These are phyloP conservation scores for Arvicanthis niloticus DNA, from an alignment of 2,113 vertebrate genomes.

Conservation along the genomic window DNA sequence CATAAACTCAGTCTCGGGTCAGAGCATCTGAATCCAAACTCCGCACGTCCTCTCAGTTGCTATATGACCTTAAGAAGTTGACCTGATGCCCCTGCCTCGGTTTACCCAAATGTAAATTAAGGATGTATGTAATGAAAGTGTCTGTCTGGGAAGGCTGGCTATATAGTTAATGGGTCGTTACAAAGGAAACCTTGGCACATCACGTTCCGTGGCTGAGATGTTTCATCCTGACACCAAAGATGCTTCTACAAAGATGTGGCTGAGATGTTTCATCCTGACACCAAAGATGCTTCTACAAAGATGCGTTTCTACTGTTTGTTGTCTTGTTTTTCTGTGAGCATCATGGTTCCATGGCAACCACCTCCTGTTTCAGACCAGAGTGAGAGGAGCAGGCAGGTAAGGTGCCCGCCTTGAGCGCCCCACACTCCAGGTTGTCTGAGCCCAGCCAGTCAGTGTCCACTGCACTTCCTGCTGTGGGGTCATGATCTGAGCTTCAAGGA, in stretches of 20 bases:
- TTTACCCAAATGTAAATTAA: neutral
- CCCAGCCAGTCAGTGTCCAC: neutral
- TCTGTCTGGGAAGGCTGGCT: neutral
- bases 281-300: neutral
- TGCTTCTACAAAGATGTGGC: neutral
- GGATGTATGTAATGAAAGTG: neutral
- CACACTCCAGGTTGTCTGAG: accelerated
- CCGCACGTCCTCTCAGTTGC: neutral
- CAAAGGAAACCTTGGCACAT: neutral
- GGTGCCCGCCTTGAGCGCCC: neutral
- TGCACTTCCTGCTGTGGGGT: neutral
- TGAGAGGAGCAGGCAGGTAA: neutral
- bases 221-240: neutral
- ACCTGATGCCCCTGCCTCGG: neutral
- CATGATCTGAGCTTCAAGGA: neutral
- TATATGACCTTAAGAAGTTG: neutral
- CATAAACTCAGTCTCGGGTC: accelerated
- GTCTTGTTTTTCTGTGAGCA: neutral
- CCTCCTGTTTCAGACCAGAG: neutral
- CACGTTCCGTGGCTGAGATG: neutral
- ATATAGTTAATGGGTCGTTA: neutral
- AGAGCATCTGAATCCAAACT: neutral
- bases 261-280: too few species aligned
- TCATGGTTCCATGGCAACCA: neutral
- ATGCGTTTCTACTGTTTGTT: neutral